A percentile compares a stretch with the other conserved stretches of the same genome.
Evolutionary conservation across 2,113 vertebrate genomes (phyloP).

Genomic region (Anoura caudifer): DNA sequence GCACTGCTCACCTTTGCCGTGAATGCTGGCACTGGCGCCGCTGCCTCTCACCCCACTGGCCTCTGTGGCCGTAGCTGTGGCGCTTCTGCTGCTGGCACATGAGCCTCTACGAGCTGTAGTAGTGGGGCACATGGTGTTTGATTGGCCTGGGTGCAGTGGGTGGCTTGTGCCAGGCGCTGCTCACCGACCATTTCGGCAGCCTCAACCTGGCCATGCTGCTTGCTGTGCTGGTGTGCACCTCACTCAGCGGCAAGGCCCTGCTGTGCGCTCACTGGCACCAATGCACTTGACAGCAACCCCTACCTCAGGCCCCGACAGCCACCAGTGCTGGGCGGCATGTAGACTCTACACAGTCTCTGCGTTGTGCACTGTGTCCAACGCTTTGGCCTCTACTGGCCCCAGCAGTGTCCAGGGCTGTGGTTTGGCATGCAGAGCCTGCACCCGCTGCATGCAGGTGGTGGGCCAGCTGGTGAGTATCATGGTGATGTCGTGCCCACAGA

Average conservation of each 20-base stretch:
- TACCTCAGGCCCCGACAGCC: conserved; percentile 77
- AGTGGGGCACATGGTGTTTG: conserved; percentile 90
- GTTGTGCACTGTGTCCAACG: neutral
- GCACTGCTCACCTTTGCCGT: conserved; percentile 84
- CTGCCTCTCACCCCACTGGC: no score
- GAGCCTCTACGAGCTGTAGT: conserved; percentile 86
- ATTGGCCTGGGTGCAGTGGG: conserved; percentile 79
- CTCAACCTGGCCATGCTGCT: conserved; percentile 85
- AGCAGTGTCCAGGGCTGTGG: conserved; percentile 14
- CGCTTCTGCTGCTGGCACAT: conserved; percentile 84
- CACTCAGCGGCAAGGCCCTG: conserved; percentile 86
- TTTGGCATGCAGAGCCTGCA: conserved; percentile 76
- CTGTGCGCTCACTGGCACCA: conserved; percentile 85
- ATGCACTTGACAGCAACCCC: conserved; percentile 78
- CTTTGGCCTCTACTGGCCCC: neutral
- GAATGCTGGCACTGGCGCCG: conserved; percentile 86
- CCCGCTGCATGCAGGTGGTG: conserved; percentile 92
- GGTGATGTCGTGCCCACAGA: conserved; percentile 84
- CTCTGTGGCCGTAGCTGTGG: no score
- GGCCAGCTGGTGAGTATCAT: conserved; percentile 91
- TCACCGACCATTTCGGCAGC: conserved; percentile 85
- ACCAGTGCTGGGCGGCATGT: conserved; percentile 31
- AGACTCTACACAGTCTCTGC: conserved; percentile 7
- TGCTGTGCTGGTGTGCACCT: conserved; percentile 87
- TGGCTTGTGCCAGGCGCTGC: conserved; percentile 78